Evolutionary conservation across 2,888 invertebrate genomes (phyloP).

Genomic region (Xanthia togata): DNA sequence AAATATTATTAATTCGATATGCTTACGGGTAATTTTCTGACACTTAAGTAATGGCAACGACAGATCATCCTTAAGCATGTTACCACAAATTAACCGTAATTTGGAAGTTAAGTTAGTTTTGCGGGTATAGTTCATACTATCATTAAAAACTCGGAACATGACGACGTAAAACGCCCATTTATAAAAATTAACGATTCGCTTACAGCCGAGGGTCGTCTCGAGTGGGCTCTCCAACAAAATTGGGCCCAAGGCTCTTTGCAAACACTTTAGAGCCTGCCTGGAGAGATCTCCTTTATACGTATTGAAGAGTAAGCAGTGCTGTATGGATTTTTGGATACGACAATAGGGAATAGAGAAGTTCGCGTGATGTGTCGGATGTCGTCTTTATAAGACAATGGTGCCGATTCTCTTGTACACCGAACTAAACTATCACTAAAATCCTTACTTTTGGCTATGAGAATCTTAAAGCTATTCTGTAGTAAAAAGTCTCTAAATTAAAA

Average conservation of each 20-base stretch:
- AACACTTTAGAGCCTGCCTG: conserved; percentile 64
- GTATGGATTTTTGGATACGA: conserved; percentile 43
- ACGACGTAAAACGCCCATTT: conserved; percentile 36
- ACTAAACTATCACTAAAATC: too few relatives aligned
- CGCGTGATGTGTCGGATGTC: conserved; percentile 21
- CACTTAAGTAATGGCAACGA: not conserved
- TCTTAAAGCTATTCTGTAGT: too few relatives aligned
- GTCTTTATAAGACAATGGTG: not conserved
- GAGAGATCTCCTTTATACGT: conserved; percentile 62
- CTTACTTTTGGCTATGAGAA: too few relatives aligned
- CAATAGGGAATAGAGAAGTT: conserved; percentile 24
- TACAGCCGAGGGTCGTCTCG: conserved; percentile 60
- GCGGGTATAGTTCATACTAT: not conserved
- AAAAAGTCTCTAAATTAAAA: too few relatives aligned
- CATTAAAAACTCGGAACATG: conserved; percentile 4
- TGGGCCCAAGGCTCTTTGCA: conserved; percentile 65
- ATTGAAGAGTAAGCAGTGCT: conserved; percentile 51
- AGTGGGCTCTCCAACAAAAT: conserved; percentile 65
- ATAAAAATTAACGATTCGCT: conserved; percentile 60
- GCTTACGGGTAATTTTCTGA: too few relatives aligned
- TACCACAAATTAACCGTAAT: not conserved
- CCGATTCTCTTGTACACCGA: too few relatives aligned
- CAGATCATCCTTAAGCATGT: not conserved
- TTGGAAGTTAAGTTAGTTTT: not conserved
- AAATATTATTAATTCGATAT: not conserved